These are phyloP conservation scores for Clarias gariepinus DNA, from an alignment of 2,113 vertebrate genomes.

Conservation along the genomic window DNA sequence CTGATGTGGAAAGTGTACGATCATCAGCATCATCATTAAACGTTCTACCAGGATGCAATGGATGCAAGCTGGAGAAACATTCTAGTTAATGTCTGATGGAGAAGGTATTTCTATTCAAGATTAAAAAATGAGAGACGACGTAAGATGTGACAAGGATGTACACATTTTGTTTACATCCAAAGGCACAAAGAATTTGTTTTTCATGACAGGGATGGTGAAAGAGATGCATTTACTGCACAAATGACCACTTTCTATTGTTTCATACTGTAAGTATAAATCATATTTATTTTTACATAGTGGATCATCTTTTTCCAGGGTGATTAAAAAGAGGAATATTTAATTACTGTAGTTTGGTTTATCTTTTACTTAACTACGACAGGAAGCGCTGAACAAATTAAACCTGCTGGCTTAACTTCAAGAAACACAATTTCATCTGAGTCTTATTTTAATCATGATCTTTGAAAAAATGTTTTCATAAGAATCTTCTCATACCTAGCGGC, in stretches of 20 bases:
- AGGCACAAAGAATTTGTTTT: too few relatives aligned
- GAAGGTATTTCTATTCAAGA: conserved; percentile 4
- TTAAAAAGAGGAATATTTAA: conserved; percentile 19
- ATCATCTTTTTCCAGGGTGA: neutral
- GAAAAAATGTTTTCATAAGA: neutral
- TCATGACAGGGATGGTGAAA: too few relatives aligned
- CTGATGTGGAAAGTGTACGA: conserved; percentile 12
- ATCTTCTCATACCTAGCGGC: neutral
- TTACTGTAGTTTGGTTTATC: neutral
- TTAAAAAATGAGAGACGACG: neutral
- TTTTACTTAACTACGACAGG: neutral
- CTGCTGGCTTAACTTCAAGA: conserved; percentile 11
- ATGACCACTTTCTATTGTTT: too few relatives aligned
- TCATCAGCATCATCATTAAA: neutral
- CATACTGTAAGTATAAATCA: too few relatives aligned
- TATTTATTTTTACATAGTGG: too few relatives aligned
- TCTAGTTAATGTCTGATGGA: neutral
- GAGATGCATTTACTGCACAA: too few relatives aligned
- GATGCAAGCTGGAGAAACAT: neutral
- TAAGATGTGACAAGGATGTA: neutral
- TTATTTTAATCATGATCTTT: neutral
- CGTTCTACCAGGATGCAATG: neutral
- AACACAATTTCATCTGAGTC: neutral
- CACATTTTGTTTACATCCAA: too few relatives aligned
- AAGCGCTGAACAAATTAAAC: neutral